Evolutionary conservation across 2,797 vertebrate species (phyloP), one percentile per base, ranked within the genome.

Genomic region (Sebastes taczanowskii): DNA sequence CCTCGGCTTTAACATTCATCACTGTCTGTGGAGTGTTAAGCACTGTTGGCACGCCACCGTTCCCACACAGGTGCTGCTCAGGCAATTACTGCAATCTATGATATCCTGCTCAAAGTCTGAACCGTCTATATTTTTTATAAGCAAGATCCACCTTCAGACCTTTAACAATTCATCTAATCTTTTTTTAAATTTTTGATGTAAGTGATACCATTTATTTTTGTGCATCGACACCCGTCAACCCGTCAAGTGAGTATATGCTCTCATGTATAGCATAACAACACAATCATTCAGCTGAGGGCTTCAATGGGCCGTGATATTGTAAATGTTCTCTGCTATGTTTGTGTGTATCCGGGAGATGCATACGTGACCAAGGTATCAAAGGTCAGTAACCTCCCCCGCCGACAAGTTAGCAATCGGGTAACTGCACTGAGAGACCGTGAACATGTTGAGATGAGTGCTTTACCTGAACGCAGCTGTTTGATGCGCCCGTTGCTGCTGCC

Each of bases 391-490:
- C 22, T 18, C 8, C 49, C 6, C 5, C 14, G 65, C 7, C 4
- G 5, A 23, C 23, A 56, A n/a, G 16, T 20, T 66, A 66, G 49
- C 64, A 46, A 30, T 32, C 10, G 6, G 22, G 2, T 18, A 29
- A 18, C 7, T 14, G 32, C 11, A 59, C 49, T 9, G 18, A 20
- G 11, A 61, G 10, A 46, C 3, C 3, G 23, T 60, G 11, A 56
- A 25, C 18, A 18, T 56, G 32, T 2, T 30, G 42, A 62, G 11
- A 11, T 29, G n/a, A 32, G 5, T 29, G 22, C 71, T 93, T 92
- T 96, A 99, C 98, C 98, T 97, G 98, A 99, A 74, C 98, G 97
- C 65, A 99, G 97, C 75, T 99, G 98, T 79, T 99, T 99, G 86
- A 99, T 98, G 70, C 98, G 95, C 2, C 98, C 98, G 0, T 96